phyloP scores from a whole-genome alignment of 2,888 invertebrate genomes.

The Callinectes sapidus region DNA sequence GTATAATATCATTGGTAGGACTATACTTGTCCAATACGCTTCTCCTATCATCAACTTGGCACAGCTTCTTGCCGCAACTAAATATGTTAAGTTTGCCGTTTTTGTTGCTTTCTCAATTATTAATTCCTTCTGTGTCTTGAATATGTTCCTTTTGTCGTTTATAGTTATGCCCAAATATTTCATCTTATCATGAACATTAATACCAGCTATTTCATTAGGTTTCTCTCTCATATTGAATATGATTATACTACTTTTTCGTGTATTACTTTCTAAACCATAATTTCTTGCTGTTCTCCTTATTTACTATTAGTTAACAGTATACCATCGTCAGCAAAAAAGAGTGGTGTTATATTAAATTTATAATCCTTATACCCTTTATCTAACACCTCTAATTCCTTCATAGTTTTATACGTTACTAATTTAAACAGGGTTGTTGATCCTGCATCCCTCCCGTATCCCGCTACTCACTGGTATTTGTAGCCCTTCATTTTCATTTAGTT shows the following conservation, averaged over 20 bases:
- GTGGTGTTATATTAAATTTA: background rate
- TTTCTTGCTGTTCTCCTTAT: background rate
- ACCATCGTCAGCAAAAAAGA: constrained; percentile 26
- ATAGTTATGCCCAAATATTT: background rate
- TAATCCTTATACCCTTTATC: constrained; percentile 4
- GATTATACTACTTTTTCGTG: too few species aligned
- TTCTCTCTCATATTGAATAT: too few species aligned
- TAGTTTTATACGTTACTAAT: constrained; percentile 5
- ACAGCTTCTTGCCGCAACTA: background rate
- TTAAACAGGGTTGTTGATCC: background rate
- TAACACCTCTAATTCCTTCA: constrained; percentile 8
- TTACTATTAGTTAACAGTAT: background rate
- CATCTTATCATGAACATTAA: too few species aligned
- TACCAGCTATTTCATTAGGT: too few species aligned
- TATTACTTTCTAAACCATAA: background rate
- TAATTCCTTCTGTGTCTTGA: background rate
- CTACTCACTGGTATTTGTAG: constrained; percentile 2
- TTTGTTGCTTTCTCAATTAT: constrained; percentile 18
- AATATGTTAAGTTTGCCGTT: constrained; percentile 1
- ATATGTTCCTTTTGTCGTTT: background rate
- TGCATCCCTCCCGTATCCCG: constrained; percentile 15
- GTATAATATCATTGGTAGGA: background rate
- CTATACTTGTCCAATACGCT: background rate
- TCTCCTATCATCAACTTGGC: background rate
- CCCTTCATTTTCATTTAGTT: too few species aligned